Base-by-base conservation (phyloP, 2,113 vertebrate genomes). In the Centropus unirufus region DNA sequence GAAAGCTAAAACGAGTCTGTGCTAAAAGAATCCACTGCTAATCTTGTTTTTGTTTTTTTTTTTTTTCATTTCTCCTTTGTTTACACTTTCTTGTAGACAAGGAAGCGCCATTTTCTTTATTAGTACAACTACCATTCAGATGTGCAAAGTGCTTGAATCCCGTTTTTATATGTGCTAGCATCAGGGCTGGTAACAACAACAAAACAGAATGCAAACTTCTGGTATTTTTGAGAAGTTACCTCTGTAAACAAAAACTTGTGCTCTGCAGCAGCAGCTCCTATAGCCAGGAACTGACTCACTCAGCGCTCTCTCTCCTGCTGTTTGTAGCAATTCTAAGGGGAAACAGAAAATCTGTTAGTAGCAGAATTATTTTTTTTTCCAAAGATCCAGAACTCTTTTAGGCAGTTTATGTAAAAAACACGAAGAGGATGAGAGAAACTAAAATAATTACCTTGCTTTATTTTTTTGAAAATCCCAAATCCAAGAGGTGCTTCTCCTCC, bases 51-150 rank as follows among this genome's bases (percentile, higher is more conserved):
- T 11, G n/a, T n/a, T n/a, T n/a, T n/a, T 24, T 24, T 51, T 29
- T 83, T 85, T 94, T 95, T 91, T 89, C 87, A 81, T 92, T 92
- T 94, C 52, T 92, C 78, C 59, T 83, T 67, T 87, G 80, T 93
- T 93, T 96, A 75, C 24, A 26, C 22, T 68, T 87, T 83, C 58
- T 69, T 75, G 80, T 34, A 94, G 75, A 61, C 79, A 91, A 86
- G 22, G 52, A 87, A 79, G 87, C 75, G 83, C 30, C 47, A 77
- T 8, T 62, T 80, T 85, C 78, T 89, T 55, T 74, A 68, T 66
- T 76, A 69, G 24, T 14, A 34, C 51, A 63, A n/a, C 27, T 47
- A 54, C 24, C 21, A 52, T 69, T 30, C 82, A 78, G 82, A 90
- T 59, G 66, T 55, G 61, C 80, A 64, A 86, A 42, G 68, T 78